Evolutionary conservation across 2,888 invertebrate species (phyloP), one percentile per base, ranked within the genome.

Genomic region (Plagodis dolabraria): DNA sequence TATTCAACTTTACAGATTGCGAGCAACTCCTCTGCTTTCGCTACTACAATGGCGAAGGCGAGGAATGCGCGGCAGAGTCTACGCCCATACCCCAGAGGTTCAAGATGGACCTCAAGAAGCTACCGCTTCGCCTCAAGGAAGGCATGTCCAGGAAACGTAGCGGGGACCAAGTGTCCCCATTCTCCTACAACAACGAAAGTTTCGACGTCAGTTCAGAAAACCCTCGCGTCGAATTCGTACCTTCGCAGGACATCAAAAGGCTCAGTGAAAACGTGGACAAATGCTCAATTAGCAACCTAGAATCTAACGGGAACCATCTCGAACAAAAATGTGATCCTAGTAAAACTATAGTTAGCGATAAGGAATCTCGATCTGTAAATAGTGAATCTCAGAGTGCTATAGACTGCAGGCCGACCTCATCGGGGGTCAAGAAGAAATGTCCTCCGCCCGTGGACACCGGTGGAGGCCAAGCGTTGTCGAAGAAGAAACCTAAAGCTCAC

Each of bases 11-110:
- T 94, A 64, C 93, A 95, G 95, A 95, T 82, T 94, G 94, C 81
- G 94, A 94, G 80, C 95, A 95, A 81, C 89, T 95, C 67, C 90
- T 95, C 69, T 95, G 95, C 81, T 95, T 95, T 83, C 95, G 95
- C 52, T 95, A 95, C 86, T 95, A 95, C 88, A 94, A 94, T 85
- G 94, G 94, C 68, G 90, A 94, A 60, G 93, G 93, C 65, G 92
- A 95, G 72, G 94, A 95, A 72, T 95, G 95, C 79, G 91, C 94
- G 68, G 95, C 95, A 64, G 94, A 95, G 83, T 94, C 95, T 8
- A 93, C 94, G 62, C 71, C 87, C 43, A 75, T 92, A 36, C 90
- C 92, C 46, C 68, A 85, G 59, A 79, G 86, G 58, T 83, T 92
- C 68, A 94, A 95, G 60, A 87, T 95, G 62, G 94, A 94, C 75